Evolutionary conservation across 2,888 invertebrate species (phyloP).

Genomic region (Acleris emargana): DNA sequence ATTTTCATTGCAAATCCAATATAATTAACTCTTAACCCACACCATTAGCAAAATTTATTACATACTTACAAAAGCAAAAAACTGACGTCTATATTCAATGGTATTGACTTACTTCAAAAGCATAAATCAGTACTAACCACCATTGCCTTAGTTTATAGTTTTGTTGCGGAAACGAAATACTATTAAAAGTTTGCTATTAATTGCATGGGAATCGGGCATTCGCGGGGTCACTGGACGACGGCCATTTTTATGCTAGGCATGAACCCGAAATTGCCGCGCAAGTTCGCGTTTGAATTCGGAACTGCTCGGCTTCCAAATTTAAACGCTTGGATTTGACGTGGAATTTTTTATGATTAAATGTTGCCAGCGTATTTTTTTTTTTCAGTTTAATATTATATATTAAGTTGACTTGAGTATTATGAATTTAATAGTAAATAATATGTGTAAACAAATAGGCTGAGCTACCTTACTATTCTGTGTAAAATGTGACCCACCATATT

Average conservation of each 20-base stretch:
- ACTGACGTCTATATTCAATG: neutral
- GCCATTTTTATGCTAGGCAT: conserved; percentile 35
- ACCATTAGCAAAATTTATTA: neutral
- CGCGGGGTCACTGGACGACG: conserved; percentile 37
- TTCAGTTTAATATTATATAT: no score
- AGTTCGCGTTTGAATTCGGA: conserved; percentile 1
- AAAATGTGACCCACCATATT: no score
- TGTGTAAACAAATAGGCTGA: no score
- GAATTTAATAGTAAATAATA: no score
- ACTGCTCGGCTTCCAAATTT: conserved; percentile 7
- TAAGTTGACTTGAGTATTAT: no score
- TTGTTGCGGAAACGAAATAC: conserved; percentile 39
- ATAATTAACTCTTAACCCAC: no score
- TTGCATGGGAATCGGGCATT: conserved; percentile 43
- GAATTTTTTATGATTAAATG: neutral
- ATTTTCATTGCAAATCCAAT: no score
- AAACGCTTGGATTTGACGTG: conserved; percentile 5
- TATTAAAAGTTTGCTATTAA: conserved; percentile 42
- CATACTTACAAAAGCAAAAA: neutral
- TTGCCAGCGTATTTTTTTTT: no score
- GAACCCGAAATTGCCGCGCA: conserved; percentile 10
- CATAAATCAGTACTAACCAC: conserved; percentile 40
- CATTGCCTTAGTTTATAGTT: conserved; percentile 31
- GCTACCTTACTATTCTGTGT: no score
- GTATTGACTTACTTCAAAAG: neutral